Percentiles rank a stretch among this genome's conserved stretches.
Conservation (phyloP, 2,797 vertebrate genomes). For the Lithobates sylvaticus region DNA sequence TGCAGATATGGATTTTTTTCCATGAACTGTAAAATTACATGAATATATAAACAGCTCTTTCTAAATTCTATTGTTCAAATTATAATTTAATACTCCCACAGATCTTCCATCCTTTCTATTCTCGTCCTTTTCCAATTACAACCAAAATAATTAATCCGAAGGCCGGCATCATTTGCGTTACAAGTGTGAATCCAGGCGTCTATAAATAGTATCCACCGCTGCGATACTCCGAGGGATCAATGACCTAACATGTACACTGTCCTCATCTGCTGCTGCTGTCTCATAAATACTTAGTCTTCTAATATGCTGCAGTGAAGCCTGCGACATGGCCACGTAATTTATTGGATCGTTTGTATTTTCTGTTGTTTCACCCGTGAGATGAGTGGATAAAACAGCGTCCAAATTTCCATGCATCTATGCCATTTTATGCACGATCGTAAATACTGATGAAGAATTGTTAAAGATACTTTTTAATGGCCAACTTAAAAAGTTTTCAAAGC, state of each 20-base stretch:
- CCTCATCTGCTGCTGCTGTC: neutral
- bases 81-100: neutral
- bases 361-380: neutral
- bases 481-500: no score
- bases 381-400: no score
- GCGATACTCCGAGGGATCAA: neutral
- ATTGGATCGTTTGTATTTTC: neutral
- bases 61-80: neutral
- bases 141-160: slow-evolving; percentile 14
- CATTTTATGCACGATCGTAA: no score
- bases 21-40: no score
- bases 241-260: slow-evolving; percentile 6
- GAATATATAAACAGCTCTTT: neutral
- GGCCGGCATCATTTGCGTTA: neutral
- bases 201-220: slow-evolving; percentile 13
- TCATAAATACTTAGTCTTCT: neutral
- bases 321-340: neutral
- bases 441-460: no score
- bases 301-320: neutral
- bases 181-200: slow-evolving; percentile 6
- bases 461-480: no score
- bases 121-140: neutral
- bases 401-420: no score
- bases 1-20: neutral
- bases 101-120: neutral